Base-by-base conservation (phyloP, 1,140 invertebrate genomes). In the Bombyx mandarina region DNA sequence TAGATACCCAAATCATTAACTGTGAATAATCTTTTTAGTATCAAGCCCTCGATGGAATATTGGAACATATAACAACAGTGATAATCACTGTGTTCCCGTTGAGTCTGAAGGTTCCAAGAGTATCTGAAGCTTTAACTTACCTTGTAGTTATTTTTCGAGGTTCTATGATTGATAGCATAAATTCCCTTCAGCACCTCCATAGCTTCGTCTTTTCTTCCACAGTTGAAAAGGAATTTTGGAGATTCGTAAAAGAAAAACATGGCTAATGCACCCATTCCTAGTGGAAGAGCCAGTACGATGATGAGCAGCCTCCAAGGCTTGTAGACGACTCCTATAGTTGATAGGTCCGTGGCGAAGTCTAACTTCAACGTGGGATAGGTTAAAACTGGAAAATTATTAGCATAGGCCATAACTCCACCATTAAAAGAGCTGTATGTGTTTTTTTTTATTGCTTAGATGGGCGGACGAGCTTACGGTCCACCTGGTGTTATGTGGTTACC, bases 251-350 rank as follows among this genome's bases (percentile, higher is more conserved):
- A 91, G 56, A 90, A 89, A 35, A 89, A 82, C 12, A 94, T 86
- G 1, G 89, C 71, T 0, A 91, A 44, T 8, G 90, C 91, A 1
- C 91, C 91, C 0, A 91, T 61, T 0, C 93, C 87, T 56, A 89
- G 89, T 0, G 93, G 93, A 10, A 94, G 52, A 0, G 91, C 89
- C 63, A 91, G 91, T 0, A 92, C 67, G 0, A 91, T 83, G 10
- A 93, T 78, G 66, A 93, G 93, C 2, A 94, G 79, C 26, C 93
- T 82, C 94, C 94, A 95, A 8, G 90, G 90, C 77, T 86, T 69
- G 86, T 91, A 75, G 62, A 84, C 56, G 78, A 90, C 65, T 63
- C 79, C 65, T 73, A 79, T 12, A 58, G 78, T 45, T 58, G 83
- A 56, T 59, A 82, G 60, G 60, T 72, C 52, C 71, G 65, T 46